Evolutionary conservation across 2,797 vertebrate genomes (phyloP), one percentile per base, ranked within the genome.

Genomic region (Diglossa cyanea): DNA sequence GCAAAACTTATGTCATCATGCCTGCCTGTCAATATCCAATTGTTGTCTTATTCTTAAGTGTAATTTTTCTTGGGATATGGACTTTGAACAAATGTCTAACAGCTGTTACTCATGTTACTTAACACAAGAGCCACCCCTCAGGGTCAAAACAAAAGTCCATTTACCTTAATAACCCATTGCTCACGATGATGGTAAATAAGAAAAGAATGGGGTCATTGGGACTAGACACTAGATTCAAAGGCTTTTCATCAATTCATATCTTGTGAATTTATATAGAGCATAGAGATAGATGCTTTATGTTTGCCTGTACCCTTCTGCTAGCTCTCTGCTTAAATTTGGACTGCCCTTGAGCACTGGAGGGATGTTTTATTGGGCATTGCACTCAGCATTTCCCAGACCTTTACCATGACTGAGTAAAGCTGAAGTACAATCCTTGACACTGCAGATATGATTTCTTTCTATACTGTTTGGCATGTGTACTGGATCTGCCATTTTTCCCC

Each of bases 71-170:
- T 66, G 33, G 33, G 51, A 35, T 88, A 48, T 75, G 14, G 82
- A 33, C 33, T 61, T 68, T 0, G 3, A 88, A 88, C 33, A 90
- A 78, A 72, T 2, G 3, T 37, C 18, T 78, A 84, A 88, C 76
- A 91, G 70, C 68, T 94, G 84, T 71, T 91, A 86, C 53, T 61
- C 54, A 23, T 18, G 35, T 74, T 83, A 39, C 61, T 94, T 94
- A 94, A 70, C 67, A 63, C 39, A 67, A 76, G 35, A 93, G 53
- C 68, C 48, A 89, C 16, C 63, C 65, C 91, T 95, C 48, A 67
- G 60, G 63, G 75, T 89, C 78, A 94, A 87, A 94, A 96, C 37
- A 89, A 63, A 95, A 87, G 81, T 92, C 88, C 80, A 75, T 79
- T 88, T 93, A 91, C 93, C 71, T 91, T 92, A 94, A 94, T 85